phyloP scores from a whole-genome alignment of 2,797 vertebrate genomes.

The Ctenochaetus hawaiiensis region DNA sequence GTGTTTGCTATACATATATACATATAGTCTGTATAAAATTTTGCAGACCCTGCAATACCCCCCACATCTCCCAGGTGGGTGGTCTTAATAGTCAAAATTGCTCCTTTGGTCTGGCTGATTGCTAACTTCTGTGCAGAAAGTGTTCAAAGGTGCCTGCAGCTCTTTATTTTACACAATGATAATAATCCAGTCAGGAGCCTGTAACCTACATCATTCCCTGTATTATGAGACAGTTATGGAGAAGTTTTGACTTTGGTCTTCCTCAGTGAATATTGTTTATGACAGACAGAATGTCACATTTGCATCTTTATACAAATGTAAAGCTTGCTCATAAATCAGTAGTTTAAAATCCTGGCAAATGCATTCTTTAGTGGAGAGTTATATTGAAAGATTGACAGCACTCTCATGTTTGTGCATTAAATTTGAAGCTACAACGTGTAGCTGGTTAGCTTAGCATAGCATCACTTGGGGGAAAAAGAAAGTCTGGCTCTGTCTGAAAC shows the following conservation, averaged over 20 bases:
- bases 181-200: constrained; percentile 56
- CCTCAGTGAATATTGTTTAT: constrained; percentile 5
- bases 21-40: constrained; percentile 14
- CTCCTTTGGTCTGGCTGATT: constrained; percentile 70
- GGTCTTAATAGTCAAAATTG: constrained; percentile 75
- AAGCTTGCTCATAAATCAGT: not conserved
- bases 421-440: too few relatives aligned
- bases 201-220: constrained; percentile 52
- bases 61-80: constrained; percentile 61
- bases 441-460: too few relatives aligned
- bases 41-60: constrained; percentile 32
- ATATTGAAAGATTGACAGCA: too few relatives aligned
- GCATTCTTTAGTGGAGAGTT: too few relatives aligned
- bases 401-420: too few relatives aligned
- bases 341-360: too few relatives aligned
- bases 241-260: constrained; percentile 33
- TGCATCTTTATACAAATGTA: not conserved
- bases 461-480: too few relatives aligned
- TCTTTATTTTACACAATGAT: constrained; percentile 57
- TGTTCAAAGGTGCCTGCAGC: constrained; percentile 49
- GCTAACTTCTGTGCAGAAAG: constrained; percentile 73
- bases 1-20: constrained; percentile 12
- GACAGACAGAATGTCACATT: not conserved
- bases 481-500: too few relatives aligned
- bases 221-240: constrained; percentile 29